Base-by-base conservation (phyloP, 2,113 vertebrate genomes). In the Brienomyrus longianalis region DNA sequence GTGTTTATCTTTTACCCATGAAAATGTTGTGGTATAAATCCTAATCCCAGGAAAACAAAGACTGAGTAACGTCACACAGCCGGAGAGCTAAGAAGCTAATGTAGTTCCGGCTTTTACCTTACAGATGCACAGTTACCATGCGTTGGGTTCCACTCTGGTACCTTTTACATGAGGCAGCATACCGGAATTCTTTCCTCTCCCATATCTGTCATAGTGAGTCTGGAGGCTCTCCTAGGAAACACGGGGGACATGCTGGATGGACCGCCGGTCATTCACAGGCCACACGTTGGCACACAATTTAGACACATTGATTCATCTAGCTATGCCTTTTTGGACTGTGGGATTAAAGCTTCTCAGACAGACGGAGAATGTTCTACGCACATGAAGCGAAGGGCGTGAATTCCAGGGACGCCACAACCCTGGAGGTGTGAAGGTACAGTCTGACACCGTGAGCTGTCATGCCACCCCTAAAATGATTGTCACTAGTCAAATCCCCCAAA, bases 1-100 rank as follows among this genome's bases (percentile, higher is more conserved):
- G 84, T 86, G 84, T 86, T 86, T 51, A 48, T 50, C 47, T 86
- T 86, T 86, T 86, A 23, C 21, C 84, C 13, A 86, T 86, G 84
- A 52, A 51, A 51, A 48, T 86, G 48, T 23, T 7, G 48, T 50
- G 17, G 13, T 31, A 27, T 31, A 86, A 87, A 54, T 48, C 19
- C 83, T 84, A 39, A 84, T 43, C 43, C 48, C 7, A 0, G 83
- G 39, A 84, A 47, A 45, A 84, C 23, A 48, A 48, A 84, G 43
- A 84, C 45, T 48, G 83, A 84, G 43, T 84, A 5, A 84, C 21
- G 23, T 47, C 74, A 84, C 23, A 48, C 15, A 1, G 45, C 83
- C 19, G 2, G 39, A 48, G 19, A 84, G 17, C 83, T 45, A 19
- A 83, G 27, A 83, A 83, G 13, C 77, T n/a, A 13, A 17, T 17